phyloP scores from a whole-genome alignment of 2,888 invertebrate genomes.

The Tricholauxania praeusta region DNA sequence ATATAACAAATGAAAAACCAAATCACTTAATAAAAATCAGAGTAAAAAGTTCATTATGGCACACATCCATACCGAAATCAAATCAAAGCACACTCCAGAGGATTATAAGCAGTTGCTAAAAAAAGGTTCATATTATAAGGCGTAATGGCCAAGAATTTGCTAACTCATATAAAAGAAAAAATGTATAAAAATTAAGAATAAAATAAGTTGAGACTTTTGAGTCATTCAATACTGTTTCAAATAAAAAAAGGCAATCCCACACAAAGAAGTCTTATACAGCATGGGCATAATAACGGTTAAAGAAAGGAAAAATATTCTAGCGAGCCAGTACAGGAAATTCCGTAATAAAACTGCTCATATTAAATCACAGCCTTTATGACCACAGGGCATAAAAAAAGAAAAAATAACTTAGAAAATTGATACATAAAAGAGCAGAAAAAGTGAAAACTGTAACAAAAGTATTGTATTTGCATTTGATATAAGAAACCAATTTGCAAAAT shows the following conservation, averaged over 20 bases:
- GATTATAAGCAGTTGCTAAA: no score
- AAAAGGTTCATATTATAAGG: no score
- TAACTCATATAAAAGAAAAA: no score
- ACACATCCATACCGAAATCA: no score
- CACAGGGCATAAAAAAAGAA: background rate
- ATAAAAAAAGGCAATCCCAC: no score
- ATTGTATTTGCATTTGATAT: slow-evolving; percentile 9
- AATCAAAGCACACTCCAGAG: no score
- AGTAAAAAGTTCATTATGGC: no score
- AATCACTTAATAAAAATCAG: no score
- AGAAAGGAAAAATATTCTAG: background rate
- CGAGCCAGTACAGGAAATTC: background rate
- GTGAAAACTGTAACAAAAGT: background rate
- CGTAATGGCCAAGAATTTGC: no score
- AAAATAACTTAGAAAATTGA: background rate
- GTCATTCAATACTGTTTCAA: background rate
- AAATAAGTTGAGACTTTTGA: background rate
- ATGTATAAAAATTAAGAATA: no score
- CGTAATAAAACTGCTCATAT: background rate
- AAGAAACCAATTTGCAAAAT: slow-evolving; percentile 22
- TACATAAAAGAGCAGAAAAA: background rate
- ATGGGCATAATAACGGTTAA: background rate
- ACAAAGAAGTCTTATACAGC: background rate
- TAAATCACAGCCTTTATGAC: slow-evolving; percentile 18
- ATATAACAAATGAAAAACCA: no score